phyloP scores from a whole-genome alignment of 2,113 vertebrate genomes.

The Spermophilus dauricus region DNA sequence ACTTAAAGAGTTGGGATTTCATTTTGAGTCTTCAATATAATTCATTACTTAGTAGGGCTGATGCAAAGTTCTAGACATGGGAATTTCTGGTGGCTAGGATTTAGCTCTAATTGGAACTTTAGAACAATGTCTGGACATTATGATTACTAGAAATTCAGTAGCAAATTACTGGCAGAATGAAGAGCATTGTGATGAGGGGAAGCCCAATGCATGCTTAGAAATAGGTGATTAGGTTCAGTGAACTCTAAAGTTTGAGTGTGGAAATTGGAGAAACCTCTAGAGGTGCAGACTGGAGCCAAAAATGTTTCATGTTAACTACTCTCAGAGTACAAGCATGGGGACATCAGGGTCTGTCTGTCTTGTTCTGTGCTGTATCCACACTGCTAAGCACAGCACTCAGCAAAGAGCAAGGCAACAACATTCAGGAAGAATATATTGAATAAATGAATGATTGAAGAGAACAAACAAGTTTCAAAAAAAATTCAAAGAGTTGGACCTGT shows the following conservation, averaged over 20 bases:
- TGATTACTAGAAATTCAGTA: neutral
- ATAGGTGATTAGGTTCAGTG: neutral
- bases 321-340: neutral
- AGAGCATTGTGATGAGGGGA: neutral
- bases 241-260: neutral
- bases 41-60: too few relatives aligned
- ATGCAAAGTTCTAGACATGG: too few relatives aligned
- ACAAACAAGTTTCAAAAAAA: slow-evolving; percentile 18
- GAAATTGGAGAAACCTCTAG: neutral
- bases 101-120: too few relatives aligned
- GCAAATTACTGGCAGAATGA: slow-evolving; percentile 11
- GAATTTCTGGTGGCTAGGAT: too few relatives aligned
- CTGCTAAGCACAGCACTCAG: neutral
- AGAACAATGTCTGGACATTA: too few relatives aligned
- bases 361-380: neutral
- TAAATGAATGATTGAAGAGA: neutral
- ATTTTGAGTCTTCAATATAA: too few relatives aligned
- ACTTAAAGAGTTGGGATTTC: neutral
- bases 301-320: slow-evolving; percentile 1
- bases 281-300: neutral
- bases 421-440: slow-evolving; percentile 4
- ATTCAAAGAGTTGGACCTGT: neutral
- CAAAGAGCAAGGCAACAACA: neutral
- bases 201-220: neutral
- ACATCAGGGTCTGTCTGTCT: neutral